Base-by-base conservation (phyloP, 2,113 vertebrate species). In the Xiphophorus maculatus region DNA sequence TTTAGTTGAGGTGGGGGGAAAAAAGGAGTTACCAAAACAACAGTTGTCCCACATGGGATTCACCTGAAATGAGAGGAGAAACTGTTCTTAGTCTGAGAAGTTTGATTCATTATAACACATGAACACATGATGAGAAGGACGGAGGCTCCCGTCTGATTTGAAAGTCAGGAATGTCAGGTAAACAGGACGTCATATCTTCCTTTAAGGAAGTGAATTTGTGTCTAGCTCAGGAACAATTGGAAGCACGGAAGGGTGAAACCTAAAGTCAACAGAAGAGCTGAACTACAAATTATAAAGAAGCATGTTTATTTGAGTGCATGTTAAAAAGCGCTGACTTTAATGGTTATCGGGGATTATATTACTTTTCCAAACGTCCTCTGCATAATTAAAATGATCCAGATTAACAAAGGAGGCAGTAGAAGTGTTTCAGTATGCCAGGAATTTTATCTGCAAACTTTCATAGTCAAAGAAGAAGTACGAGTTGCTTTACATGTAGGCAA, bases 221-320 rank as follows among this genome's bases (percentile, higher is more conserved):
- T 15, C 76, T 72, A 51, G 81, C 79, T 63, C 79, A 82, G 79
- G 88, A 93, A 95, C 92, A 94, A 94, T 91, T 44, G 91, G 83
- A 76, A 84, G 40, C 68, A 69, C 80, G 91, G 93, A 94, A 93
- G 92, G 92, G 89, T 87, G 87, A 88, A 89, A 79, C 85, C 87
- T 25, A 66, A 30, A 51, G 75, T 83, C 80, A 88, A 90, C 88
- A 89, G 12, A 14, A 6, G 37, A 63, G 27, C 63, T 19, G 1
- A 14, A 54, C 30, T 35, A 30, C 76, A 81, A 64, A 27, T 65
- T 73, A 67, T 1, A 67, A 63, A 71, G 74, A 35, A 32, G 33
- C 6, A 25, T 25, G 12, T 69, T 79, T 66, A 44, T 74, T 75
- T 63, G 42, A 15, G 19, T 65, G 32, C 14, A 63, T 29, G 1